Conservation (phyloP, 2,797 vertebrate genomes). For the Merluccius polli region DNA sequence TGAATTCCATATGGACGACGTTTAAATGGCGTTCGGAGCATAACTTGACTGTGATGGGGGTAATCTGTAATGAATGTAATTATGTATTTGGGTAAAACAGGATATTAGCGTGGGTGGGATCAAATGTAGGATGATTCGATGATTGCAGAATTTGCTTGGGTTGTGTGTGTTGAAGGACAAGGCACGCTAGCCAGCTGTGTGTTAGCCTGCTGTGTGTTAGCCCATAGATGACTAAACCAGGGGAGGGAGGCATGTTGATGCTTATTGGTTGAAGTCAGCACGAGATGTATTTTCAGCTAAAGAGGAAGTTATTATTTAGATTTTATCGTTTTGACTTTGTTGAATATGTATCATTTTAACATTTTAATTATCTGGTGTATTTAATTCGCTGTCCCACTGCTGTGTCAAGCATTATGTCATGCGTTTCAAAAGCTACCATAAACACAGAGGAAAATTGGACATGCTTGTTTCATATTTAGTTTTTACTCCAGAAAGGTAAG, state of each 20-base stretch:
- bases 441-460: background rate
- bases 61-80: background rate
- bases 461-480: background rate
- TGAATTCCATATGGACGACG: background rate
- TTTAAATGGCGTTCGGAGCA: background rate
- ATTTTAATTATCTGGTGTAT: no score
- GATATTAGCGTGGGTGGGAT: background rate
- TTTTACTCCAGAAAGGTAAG: background rate
- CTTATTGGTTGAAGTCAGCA: background rate
- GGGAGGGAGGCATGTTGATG: background rate
- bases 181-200: background rate
- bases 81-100: background rate
- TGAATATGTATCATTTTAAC: no score
- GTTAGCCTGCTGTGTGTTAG: background rate
- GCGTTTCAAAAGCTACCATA: background rate
- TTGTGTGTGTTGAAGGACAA: background rate
- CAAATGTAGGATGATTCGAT: background rate
- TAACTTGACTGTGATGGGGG: background rate
- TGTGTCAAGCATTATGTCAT: background rate
- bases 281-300: background rate
- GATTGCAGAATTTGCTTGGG: background rate
- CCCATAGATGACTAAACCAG: background rate
- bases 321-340: no score
- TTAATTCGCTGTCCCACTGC: no score
- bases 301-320: no score